phyloP scores from a whole-genome alignment of 2,113 vertebrate species.

The Aptenodytes patagonicus region DNA sequence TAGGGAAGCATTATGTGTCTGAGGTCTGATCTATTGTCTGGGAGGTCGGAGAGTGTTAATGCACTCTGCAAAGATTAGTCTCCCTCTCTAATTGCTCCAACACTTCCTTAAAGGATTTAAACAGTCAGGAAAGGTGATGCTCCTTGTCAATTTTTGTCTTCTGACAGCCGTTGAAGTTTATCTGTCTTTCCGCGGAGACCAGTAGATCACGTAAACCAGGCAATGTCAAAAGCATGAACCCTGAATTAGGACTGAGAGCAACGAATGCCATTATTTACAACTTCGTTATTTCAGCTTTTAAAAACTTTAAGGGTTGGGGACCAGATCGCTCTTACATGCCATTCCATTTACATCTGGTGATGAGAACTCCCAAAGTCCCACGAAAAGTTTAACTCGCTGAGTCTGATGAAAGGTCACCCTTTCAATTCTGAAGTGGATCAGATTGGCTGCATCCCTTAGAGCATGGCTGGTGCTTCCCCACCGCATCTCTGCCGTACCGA shows the following conservation, averaged over 20 bases:
- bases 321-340: not conserved
- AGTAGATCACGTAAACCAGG: constrained; percentile 56
- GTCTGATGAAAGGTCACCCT: not conserved
- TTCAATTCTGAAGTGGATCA: not conserved
- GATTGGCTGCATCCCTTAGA: not conserved
- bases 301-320: not conserved
- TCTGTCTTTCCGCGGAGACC: constrained; percentile 70
- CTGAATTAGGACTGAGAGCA: constrained; percentile 11
- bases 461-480: not conserved
- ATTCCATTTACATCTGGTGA: not conserved
- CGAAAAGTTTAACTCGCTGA: not conserved
- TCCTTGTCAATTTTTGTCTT: constrained; percentile 84
- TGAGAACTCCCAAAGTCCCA: not conserved
- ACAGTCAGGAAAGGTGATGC: constrained; percentile 75
- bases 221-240: constrained; percentile 57
- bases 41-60: constrained; percentile 92
- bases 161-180: constrained; percentile 77
- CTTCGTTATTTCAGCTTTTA: not conserved
- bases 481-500: fast-evolving
- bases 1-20: constrained; percentile 77
- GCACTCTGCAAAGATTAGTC: constrained; percentile 92
- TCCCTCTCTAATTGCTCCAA: constrained; percentile 83
- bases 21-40: constrained; percentile 92
- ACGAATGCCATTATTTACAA: not conserved
- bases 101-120: constrained; percentile 81